A percentile compares a stretch with the other conserved stretches of the same genome.
Evolutionary conservation across 2,797 vertebrate species (phyloP).

Genomic region (Eptatretus atami): DNA sequence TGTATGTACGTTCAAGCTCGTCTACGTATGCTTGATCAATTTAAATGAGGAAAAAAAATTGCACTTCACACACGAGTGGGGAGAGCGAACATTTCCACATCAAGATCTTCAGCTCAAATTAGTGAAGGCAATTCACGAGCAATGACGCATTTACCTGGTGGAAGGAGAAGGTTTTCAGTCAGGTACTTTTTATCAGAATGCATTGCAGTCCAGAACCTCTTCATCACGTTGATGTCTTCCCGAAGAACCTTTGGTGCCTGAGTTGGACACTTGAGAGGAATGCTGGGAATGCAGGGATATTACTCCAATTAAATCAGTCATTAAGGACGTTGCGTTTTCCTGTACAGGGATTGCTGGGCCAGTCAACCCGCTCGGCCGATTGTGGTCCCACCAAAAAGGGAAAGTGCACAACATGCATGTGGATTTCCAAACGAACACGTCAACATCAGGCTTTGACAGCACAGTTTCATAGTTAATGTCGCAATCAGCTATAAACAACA

Average conservation of each 20-base stretch:
- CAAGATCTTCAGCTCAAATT: not conserved
- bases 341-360: too few species aligned
- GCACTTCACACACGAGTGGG: not conserved
- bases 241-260: constrained; percentile 61
- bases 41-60: not conserved
- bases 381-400: too few species aligned
- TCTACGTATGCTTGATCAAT: too few species aligned
- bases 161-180: constrained; percentile 55
- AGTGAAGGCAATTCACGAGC: not conserved
- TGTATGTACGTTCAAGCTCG: too few species aligned
- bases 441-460: too few species aligned
- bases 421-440: too few species aligned
- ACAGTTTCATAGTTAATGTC: too few species aligned
- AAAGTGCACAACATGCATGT: too few species aligned
- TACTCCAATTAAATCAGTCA: too few species aligned
- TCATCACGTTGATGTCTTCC: constrained; percentile 69
- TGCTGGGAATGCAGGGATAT: constrained; percentile 16
- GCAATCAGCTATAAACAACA: too few species aligned
- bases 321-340: too few species aligned
- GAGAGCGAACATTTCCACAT: not conserved
- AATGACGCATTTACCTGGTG: constrained; percentile 38
- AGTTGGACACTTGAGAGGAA: constrained; percentile 58
- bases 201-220: constrained; percentile 87
- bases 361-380: too few species aligned
- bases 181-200: constrained; percentile 95